phyloP scores from a whole-genome alignment of 2,888 invertebrate genomes.

The Dugesia japonica region DNA sequence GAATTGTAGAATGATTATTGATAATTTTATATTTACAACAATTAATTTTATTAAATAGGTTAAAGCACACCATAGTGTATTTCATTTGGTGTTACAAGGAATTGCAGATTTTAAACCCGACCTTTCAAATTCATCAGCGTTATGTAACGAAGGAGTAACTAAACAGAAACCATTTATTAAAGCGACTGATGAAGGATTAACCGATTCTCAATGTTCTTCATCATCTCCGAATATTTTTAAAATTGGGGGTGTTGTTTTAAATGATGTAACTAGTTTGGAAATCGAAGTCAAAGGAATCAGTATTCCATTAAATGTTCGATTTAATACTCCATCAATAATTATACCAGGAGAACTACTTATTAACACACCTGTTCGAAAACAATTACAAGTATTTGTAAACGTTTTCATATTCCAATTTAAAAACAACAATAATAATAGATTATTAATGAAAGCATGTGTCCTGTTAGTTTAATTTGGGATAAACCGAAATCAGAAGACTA shows the following conservation, averaged over 20 bases:
- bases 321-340: slow-evolving; percentile 45
- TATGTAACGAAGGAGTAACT: not conserved
- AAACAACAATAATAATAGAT: slow-evolving; percentile 39
- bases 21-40: no score
- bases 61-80: slow-evolving; percentile 40
- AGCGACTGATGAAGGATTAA: not conserved
- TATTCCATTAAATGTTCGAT: slow-evolving; percentile 42
- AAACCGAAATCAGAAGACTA: slow-evolving; percentile 38
- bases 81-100: slow-evolving; percentile 43
- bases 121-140: not conserved
- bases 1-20: no score
- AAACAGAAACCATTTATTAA: not conserved
- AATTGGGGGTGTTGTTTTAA: not conserved
- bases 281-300: slow-evolving; percentile 44
- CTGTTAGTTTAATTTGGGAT: slow-evolving; percentile 45
- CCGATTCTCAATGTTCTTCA: not conserved
- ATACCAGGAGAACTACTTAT: slow-evolving; percentile 41
- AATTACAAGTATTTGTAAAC: slow-evolving; percentile 40
- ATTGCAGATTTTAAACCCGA: slow-evolving; percentile 38
- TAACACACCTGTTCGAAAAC: slow-evolving; percentile 42
- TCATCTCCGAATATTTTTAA: not conserved
- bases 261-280: slow-evolving; percentile 38
- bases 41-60: slow-evolving; percentile 37
- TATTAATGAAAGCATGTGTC: slow-evolving; percentile 44
- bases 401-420: no score